A percentile compares a stretch with the other conserved stretches of the same genome.
These are phyloP conservation scores for Bombyx mandarina DNA, from an alignment of 1,140 invertebrate species.

Conservation along the genomic window DNA sequence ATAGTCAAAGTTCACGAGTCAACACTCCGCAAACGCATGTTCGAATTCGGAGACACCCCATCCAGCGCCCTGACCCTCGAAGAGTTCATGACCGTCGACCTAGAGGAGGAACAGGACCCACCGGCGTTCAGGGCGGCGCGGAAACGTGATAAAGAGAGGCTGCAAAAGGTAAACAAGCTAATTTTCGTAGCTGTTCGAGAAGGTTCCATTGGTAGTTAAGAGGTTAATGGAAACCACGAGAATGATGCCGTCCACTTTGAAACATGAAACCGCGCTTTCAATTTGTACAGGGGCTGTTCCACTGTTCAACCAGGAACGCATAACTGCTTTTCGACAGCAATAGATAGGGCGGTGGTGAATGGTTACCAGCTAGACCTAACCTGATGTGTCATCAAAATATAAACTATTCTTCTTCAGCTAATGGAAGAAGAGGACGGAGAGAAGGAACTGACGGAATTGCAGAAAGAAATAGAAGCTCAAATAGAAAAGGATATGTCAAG, in stretches of 20 bases:
- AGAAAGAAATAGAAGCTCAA: constrained; percentile 82
- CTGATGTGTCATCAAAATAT: no score
- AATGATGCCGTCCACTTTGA: no score
- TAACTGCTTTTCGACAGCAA: no score
- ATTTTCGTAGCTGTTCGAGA: neutral
- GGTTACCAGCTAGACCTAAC: no score
- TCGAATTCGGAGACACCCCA: constrained; percentile 97
- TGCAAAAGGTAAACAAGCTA: constrained; percentile 75
- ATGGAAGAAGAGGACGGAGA: constrained; percentile 77
- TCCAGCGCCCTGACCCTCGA: constrained; percentile 92
- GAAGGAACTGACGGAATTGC: constrained; percentile 78
- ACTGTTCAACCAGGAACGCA: no score
- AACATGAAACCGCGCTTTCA: no score
- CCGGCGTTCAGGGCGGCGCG: constrained; percentile 93
- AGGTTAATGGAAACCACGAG: no score
- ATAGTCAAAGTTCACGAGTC: constrained; percentile 97
- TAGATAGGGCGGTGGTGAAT: no score
- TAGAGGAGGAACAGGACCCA: constrained; percentile 97
- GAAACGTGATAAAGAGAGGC: constrained; percentile 86
- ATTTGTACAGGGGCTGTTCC: no score
- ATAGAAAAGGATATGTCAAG: constrained; percentile 76
- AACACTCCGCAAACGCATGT: constrained; percentile 91
- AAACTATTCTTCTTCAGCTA: constrained; percentile 36
- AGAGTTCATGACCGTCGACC: constrained; percentile 97
- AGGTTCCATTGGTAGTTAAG: no score